phyloP scores from a whole-genome alignment of 2,113 vertebrate genomes.

The Crypturellus undulatus region DNA sequence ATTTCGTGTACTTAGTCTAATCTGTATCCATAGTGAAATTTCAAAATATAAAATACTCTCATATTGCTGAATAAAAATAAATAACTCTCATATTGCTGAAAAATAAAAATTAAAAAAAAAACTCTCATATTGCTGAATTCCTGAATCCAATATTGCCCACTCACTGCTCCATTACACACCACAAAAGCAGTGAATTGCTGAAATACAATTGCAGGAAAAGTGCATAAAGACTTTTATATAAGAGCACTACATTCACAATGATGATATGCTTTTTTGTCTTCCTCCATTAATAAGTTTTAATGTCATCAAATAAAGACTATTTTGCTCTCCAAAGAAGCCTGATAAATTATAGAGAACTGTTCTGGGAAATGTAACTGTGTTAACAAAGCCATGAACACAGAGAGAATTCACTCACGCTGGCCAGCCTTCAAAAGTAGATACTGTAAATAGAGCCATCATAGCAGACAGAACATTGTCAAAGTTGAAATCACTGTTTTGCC shows the following conservation, averaged over 20 bases:
- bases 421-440: constrained; percentile 99
- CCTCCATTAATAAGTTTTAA: not conserved
- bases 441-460: constrained; percentile 99
- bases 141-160: not conserved
- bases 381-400: not conserved
- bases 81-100: too few species aligned
- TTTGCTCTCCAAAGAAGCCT: not conserved
- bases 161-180: not conserved
- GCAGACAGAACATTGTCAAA: constrained; percentile 98
- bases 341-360: not conserved
- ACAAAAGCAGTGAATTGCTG: not conserved
- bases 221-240: not conserved
- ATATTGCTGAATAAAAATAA: not conserved
- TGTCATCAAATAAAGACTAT: not conserved
- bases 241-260: not conserved
- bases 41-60: not conserved
- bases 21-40: not conserved
- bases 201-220: not conserved
- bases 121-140: not conserved
- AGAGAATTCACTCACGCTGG: constrained; percentile 87
- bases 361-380: not conserved
- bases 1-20: not conserved
- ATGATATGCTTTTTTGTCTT: not conserved
- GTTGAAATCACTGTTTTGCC: constrained; percentile 98
- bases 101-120: too few species aligned